Evolutionary conservation across 1,140 invertebrate species (phyloP).

Genomic region (Microplitis mediator): DNA sequence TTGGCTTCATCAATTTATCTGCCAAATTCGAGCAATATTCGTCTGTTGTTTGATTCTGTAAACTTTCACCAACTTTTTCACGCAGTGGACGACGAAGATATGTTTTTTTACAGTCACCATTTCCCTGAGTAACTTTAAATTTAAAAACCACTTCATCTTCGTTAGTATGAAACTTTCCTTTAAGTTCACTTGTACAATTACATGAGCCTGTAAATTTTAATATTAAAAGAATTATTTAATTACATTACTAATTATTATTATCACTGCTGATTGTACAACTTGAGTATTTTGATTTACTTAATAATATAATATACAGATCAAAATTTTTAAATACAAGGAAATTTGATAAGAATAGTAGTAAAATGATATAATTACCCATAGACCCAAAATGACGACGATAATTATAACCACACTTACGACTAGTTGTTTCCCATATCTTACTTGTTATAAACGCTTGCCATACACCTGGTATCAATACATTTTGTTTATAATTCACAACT

Average conservation of each 20-base stretch:
- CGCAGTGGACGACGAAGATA: background rate
- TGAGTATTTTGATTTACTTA: background rate
- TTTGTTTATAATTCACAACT: background rate
- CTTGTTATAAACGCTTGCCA: background rate
- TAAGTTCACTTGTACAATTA: background rate
- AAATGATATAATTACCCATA: background rate
- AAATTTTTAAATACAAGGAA: too few species aligned
- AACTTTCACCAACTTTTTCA: background rate
- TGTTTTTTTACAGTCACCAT: conserved; percentile 9
- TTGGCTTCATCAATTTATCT: conserved; percentile 15
- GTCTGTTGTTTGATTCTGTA: background rate
- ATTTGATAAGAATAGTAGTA: too few species aligned
- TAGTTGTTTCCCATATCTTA: background rate
- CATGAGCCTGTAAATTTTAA: background rate
- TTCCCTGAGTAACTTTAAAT: background rate
- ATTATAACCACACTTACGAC: conserved; percentile 10
- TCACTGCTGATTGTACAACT: background rate
- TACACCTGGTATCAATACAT: background rate
- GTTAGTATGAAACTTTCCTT: background rate
- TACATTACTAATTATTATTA: background rate
- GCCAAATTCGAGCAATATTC: conserved; percentile 8
- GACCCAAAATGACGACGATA: background rate
- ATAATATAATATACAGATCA: background rate
- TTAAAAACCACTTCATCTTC: conserved; percentile 4
- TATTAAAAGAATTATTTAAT: background rate